Evolutionary conservation across 2,888 invertebrate species (phyloP), one percentile per base, ranked within the genome.

Genomic region (Halictus quadricinctus): DNA sequence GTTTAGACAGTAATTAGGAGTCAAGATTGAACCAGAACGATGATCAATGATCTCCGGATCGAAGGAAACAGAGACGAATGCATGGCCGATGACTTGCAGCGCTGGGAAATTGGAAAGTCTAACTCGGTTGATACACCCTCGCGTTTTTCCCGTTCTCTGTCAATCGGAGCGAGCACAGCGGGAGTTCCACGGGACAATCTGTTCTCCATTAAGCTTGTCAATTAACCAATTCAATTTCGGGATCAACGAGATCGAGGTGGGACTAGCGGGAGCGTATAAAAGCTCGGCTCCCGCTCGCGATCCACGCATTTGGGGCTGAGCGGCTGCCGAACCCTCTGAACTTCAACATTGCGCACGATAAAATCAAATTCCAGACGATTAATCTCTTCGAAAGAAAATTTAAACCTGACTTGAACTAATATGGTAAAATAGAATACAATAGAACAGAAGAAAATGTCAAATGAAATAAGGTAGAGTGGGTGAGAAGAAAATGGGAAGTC

Each of bases 181-280:
- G 84, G 78, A 70, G 72, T 88, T 50, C 64, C 72, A 72, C 60
- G 21, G 79, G 69, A 83, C 87, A 85, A 89, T 89, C 84, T 86
- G 79, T 89, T 83, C 83, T 77, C 85, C 83, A 83, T 88, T 90
- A 89, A 90, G 79, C 85, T 80, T 88, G 86, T 90, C 90, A 87
- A 88, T 90, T 87, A 85, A 79, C 80, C 75, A 75, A 83, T 90
- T 93, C 90, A 91, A 92, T 92, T 92, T 90, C 86, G 76, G 90
- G 87, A 88, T 88, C 88, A 82, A 87, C 83, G 25, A 80, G 84
- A 81, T 83, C 66, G 75, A 83, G 69, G 18, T 50, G 72, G 29
- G 18, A 2, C 58, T 79, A 58, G 25, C 64, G 72, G n/a, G 21
- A 13, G 25, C 21, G 66, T 83, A 83, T 83, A 83, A 83, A 83